Percentiles rank a stretch among this genome's conserved stretches.
These are phyloP conservation scores for Hirtodrosophila trivittata DNA, from an alignment of 2,888 invertebrate species.

Conservation along the genomic window DNA sequence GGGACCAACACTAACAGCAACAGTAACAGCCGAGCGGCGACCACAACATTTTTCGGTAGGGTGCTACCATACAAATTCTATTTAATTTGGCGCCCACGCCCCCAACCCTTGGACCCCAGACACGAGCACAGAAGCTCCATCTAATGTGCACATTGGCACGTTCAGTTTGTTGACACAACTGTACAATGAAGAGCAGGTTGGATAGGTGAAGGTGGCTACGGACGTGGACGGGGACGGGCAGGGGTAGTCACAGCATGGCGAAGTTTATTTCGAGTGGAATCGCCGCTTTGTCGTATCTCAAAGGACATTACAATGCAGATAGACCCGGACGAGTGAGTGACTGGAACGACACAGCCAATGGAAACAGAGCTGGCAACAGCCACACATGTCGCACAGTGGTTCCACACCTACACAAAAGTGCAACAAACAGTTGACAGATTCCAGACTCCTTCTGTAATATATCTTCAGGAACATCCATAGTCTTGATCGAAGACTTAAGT, in stretches of 20 bases:
- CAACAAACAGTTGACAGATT: no score
- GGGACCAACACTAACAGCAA: conserved; percentile 42
- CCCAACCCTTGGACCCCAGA: not conserved
- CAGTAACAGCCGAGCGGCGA: conserved; percentile 46
- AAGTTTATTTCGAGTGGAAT: conserved; percentile 79
- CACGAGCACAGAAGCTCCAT: conserved; percentile 40
- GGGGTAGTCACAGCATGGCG: conserved; percentile 35
- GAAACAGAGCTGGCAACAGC: conserved; percentile 43
- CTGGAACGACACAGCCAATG: conserved; percentile 64
- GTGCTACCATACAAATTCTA: conserved; percentile 78
- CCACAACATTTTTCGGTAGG: conserved; percentile 77
- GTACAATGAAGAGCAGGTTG: conserved; percentile 48
- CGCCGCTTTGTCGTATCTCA: conserved; percentile 77
- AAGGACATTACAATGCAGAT: conserved; percentile 79
- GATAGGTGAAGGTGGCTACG: not conserved
- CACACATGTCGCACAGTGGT: conserved; percentile 40
- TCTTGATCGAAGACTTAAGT: no score
- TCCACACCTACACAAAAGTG: not conserved
- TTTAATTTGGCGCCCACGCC: conserved; percentile 65
- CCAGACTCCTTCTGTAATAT: no score
- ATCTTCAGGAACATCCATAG: no score
- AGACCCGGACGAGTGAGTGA: conserved; percentile 68
- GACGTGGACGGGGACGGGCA: not conserved
- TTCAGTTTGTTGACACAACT: conserved; percentile 77
- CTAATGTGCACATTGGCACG: conserved; percentile 80